A percentile compares a stretch with the other conserved stretches of the same genome.
These are phyloP conservation scores for Mus spretus DNA, from an alignment of 2,797 vertebrate species.

Conservation along the genomic window DNA sequence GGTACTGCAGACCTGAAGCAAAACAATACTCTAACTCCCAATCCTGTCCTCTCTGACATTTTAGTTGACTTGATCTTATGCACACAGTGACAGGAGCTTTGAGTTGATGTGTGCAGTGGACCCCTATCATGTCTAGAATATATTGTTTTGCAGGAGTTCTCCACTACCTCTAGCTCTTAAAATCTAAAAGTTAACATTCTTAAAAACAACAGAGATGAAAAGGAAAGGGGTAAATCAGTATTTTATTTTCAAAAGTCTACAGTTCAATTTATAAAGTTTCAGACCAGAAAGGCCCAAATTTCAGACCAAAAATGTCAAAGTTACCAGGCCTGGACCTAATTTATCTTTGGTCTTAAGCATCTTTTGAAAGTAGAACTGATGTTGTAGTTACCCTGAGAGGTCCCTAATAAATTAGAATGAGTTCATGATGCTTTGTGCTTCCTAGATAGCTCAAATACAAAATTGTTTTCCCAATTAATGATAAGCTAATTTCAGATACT, in stretches of 20 bases:
- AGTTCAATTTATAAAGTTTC: constrained; percentile 25
- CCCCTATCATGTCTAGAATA: background rate
- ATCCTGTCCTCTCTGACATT: background rate
- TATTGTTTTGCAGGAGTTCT: background rate
- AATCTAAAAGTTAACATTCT: background rate
- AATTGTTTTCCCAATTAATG: background rate
- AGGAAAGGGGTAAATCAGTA: background rate
- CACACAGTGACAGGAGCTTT: background rate
- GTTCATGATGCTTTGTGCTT: background rate
- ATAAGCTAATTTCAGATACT: constrained; percentile 23
- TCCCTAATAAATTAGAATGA: background rate
- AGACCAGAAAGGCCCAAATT: background rate
- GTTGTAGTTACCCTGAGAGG: background rate
- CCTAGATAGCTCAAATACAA: background rate
- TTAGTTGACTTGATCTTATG: background rate
- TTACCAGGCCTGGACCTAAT: background rate
- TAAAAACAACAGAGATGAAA: background rate
- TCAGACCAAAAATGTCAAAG: background rate
- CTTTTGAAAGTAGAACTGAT: background rate
- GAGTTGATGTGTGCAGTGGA: background rate
- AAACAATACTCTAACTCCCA: background rate
- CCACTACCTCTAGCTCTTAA: too few species aligned
- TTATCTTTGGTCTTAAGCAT: background rate
- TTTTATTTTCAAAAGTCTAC: background rate
- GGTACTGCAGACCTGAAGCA: background rate